A percentile compares a stretch with the other conserved stretches of the same genome.
Conservation (phyloP, 2,797 vertebrate species). For the Chiloscyllium punctatum region DNA sequence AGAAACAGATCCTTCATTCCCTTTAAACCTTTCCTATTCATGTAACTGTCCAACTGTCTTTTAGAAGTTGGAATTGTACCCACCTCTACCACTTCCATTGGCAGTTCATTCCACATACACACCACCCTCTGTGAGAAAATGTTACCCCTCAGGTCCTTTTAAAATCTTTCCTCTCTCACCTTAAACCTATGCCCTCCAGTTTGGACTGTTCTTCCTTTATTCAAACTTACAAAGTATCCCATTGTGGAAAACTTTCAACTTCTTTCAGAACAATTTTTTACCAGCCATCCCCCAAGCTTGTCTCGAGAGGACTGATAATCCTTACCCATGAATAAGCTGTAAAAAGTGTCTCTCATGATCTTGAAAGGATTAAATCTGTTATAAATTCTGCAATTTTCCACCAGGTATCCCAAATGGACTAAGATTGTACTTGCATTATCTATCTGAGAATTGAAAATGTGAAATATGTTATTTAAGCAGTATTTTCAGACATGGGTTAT, state of each 20-base stretch:
- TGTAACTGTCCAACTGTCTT: too few species aligned
- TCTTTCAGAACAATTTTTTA: background rate
- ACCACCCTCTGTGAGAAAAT: too few species aligned
- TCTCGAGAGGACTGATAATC: background rate
- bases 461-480: background rate
- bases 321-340: background rate
- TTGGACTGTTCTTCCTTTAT: too few species aligned
- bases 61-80: too few species aligned
- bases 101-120: too few species aligned
- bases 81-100: too few species aligned
- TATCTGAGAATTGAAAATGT: background rate
- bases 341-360: background rate
- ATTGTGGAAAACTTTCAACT: background rate
- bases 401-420: background rate
- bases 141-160: too few species aligned
- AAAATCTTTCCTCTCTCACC: too few species aligned
- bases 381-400: background rate
- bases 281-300: background rate
- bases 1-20: too few species aligned
- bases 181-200: too few species aligned
- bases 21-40: too few species aligned
- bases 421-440: background rate
- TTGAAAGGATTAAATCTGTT: background rate
- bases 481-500: background rate
- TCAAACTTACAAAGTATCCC: background rate